These are phyloP conservation scores for Heliconius ethilla DNA, from an alignment of 2,888 invertebrate species.

Conservation along the genomic window DNA sequence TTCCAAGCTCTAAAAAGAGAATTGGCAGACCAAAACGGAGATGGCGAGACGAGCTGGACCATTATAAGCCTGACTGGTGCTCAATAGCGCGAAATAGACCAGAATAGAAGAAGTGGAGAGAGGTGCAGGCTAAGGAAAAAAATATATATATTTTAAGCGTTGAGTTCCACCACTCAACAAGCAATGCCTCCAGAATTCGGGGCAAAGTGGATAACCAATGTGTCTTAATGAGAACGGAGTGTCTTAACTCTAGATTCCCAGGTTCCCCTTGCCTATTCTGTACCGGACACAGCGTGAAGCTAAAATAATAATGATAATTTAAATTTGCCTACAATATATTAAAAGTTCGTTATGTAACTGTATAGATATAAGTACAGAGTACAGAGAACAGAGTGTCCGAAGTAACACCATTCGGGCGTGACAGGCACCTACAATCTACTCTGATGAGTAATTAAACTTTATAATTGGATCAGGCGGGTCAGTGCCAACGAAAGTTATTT, in stretches of 20 bases:
- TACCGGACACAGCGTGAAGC: no score
- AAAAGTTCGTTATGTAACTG: neutral
- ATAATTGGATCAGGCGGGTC: slow-evolving; percentile 59
- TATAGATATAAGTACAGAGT: neutral
- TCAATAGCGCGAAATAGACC: no score
- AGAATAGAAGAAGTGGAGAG: no score
- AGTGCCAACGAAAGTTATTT: slow-evolving; percentile 41
- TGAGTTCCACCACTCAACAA: no score
- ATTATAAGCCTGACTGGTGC: no score
- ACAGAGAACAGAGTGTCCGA: slow-evolving; percentile 31
- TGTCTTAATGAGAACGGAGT: neutral
- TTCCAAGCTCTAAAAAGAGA: no score
- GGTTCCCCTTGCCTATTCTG: neutral
- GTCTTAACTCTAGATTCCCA: neutral
- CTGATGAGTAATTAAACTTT: slow-evolving; percentile 63
- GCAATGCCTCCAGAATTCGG: no score
- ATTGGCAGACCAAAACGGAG: no score
- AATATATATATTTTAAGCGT: no score
- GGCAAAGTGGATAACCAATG: neutral
- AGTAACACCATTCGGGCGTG: slow-evolving; percentile 42
- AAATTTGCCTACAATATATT: neutral
- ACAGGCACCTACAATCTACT: slow-evolving; percentile 45
- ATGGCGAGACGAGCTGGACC: no score
- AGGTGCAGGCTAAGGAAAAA: no score
- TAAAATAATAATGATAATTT: no score